Evolutionary conservation across 2,797 vertebrate species (phyloP).

Genomic region (Hemitrygon akajei): DNA sequence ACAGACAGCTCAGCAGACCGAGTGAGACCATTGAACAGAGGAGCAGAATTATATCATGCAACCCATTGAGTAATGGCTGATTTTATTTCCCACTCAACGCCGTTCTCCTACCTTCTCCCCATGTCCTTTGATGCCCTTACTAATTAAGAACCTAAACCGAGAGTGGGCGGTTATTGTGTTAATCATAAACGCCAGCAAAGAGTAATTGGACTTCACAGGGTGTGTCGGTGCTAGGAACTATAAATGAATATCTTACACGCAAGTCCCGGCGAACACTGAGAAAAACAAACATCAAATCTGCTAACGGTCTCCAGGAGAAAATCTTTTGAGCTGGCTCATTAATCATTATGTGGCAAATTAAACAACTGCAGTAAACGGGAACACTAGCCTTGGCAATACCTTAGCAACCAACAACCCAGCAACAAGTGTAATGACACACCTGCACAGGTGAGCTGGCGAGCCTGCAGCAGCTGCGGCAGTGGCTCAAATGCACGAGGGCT

Average conservation of each 20-base stretch:
- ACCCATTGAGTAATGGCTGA: no score
- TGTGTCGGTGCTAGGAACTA: not conserved
- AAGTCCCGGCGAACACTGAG: not conserved
- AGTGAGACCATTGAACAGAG: not conserved
- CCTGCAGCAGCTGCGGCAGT: no score
- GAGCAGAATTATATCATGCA: no score
- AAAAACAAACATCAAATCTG: not conserved
- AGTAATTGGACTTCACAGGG: not conserved
- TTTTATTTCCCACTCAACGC: no score
- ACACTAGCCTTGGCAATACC: not conserved
- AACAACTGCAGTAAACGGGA: not conserved
- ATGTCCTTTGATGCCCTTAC: no score
- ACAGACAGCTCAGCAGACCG: not conserved
- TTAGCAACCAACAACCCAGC: not conserved
- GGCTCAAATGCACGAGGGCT: no score
- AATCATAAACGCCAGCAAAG: not conserved
- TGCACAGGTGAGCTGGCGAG: not conserved
- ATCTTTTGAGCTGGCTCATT: not conserved
- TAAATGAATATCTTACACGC: not conserved
- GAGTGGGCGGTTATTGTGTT: not conserved
- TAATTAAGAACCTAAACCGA: no score
- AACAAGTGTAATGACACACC: not conserved
- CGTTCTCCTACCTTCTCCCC: no score
- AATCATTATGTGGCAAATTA: not conserved
- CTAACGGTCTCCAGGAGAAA: not conserved